phyloP scores from a whole-genome alignment of 2,113 vertebrate species.

The Zapornia atra region DNA sequence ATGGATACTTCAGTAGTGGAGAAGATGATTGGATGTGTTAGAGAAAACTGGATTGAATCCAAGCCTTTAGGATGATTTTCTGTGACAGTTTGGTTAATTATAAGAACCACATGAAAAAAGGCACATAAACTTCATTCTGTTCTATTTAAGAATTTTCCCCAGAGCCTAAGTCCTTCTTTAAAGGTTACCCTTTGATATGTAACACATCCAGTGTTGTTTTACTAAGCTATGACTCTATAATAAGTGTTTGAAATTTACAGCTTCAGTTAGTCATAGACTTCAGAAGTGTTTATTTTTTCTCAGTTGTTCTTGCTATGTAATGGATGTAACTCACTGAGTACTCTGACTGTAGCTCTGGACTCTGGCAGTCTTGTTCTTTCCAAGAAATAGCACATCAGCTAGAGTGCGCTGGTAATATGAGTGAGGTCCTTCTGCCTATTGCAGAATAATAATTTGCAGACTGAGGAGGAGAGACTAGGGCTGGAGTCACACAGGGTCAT shows the following conservation, averaged over 20 bases:
- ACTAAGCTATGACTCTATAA: conserved; percentile 30
- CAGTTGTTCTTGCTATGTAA: conserved; percentile 27
- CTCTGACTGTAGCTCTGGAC: background rate
- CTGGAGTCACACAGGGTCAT: conserved; percentile 10
- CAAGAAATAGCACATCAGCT: background rate
- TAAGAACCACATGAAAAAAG: conserved; percentile 36
- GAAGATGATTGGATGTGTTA: background rate
- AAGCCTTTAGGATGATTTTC: conserved; percentile 28
- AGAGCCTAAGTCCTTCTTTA: background rate
- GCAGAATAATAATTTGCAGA: background rate
- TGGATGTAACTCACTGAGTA: background rate
- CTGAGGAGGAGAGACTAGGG: background rate
- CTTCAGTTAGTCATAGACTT: conserved; percentile 20
- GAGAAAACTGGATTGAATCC: conserved; percentile 17
- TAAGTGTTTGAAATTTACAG: conserved; percentile 58
- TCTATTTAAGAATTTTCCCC: conserved; percentile 39
- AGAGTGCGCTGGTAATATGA: background rate
- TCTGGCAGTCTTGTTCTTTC: background rate
- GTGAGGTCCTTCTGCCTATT: background rate
- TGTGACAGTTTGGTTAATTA: conserved; percentile 45
- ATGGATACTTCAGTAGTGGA: background rate
- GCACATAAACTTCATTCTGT: conserved; percentile 7
- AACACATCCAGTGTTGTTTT: conserved; percentile 19
- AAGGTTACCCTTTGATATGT: conserved; percentile 39
- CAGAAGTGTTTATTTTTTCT: conserved; percentile 64